A percentile compares a stretch with the other conserved stretches of the same genome.
Conservation (phyloP, 2,797 vertebrate genomes). For the Streptopelia turtur region DNA sequence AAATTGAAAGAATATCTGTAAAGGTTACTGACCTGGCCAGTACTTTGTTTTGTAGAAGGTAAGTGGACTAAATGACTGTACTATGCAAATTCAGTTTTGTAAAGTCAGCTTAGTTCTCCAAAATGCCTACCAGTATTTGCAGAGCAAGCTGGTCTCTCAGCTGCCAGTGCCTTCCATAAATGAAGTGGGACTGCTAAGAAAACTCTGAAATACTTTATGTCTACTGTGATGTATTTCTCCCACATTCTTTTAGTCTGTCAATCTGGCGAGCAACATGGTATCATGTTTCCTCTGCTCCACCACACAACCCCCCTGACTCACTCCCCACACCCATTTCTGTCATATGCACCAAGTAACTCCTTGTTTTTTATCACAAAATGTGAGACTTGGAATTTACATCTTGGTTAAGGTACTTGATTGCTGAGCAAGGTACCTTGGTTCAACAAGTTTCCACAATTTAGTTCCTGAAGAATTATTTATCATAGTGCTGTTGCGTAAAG, state of each 20-base stretch:
- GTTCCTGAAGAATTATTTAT: background rate
- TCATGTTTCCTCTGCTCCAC: background rate
- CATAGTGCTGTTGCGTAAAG: background rate
- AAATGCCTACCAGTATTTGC: background rate
- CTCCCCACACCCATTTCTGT: fast-evolving
- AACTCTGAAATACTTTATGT: background rate
- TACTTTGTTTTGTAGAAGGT: background rate
- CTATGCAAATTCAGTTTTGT: background rate
- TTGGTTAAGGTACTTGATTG: background rate
- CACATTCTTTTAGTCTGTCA: background rate
- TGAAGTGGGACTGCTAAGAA: background rate
- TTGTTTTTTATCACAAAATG: background rate
- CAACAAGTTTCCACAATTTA: background rate
- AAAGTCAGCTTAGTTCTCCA: background rate
- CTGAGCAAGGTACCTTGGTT: background rate
- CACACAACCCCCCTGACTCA: background rate
- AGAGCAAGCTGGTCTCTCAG: background rate
- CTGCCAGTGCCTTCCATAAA: background rate
- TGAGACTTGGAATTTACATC: background rate
- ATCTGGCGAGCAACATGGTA: background rate
- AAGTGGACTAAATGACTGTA: background rate
- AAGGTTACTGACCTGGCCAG: background rate
- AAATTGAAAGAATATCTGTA: background rate
- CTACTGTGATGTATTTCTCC: background rate
- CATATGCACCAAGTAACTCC: background rate